Base-by-base conservation (phyloP, 2,113 vertebrate genomes). In the Danionella cerebrum region DNA sequence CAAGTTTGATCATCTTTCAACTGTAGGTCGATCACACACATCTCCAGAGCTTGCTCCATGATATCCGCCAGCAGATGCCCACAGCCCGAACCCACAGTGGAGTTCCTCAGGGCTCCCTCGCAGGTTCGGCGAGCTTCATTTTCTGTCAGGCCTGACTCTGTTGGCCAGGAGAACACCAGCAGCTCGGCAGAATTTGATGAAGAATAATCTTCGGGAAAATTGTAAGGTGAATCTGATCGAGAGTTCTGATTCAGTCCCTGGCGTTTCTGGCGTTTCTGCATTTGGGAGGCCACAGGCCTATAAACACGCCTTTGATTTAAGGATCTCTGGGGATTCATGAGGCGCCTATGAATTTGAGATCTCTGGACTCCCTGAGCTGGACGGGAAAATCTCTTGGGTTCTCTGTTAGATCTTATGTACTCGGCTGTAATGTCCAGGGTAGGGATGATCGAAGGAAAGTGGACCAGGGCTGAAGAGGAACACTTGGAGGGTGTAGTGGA, bases 201-300 rank as follows among this genome's bases (percentile, higher is more conserved):
- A 16, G 81, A 71, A 0, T 96, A 91, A 76, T 97, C 94, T 72
- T 95, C 91, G 1, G 93, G 91, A 73, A 97, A 98, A 64, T 93
- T 91, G 67, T 97, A 97, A 51, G 85, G 74, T n/a, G 90, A 80
- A 1, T 80, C 80, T 27, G 55, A 52, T 0, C 86, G 72, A 55
- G 80, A 54, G 57, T 85, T 82, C 85, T 86, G 35, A 47, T 1
- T 65, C 83, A 87, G 5, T 16, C 80, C 38, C 5, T 53, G 52
- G 21, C 38, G 1, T 36, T 33, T 12, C 47, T 66, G 33, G 11
- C 3, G 29, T 33, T 13, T 55, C 6, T 54, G 48, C 6, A 52
- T 25, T 50, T 59, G 57, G 6, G 38, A n/a, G n/a, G n/a, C n/a
- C n/a, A n/a, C n/a, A n/a, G n/a, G n/a, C n/a, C 5, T 12, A 69